Percentiles rank a stretch among this genome's conserved stretches.
phyloP scores from a whole-genome alignment of 2,888 invertebrate genomes.

The Aporophyla lueneburgensis region DNA sequence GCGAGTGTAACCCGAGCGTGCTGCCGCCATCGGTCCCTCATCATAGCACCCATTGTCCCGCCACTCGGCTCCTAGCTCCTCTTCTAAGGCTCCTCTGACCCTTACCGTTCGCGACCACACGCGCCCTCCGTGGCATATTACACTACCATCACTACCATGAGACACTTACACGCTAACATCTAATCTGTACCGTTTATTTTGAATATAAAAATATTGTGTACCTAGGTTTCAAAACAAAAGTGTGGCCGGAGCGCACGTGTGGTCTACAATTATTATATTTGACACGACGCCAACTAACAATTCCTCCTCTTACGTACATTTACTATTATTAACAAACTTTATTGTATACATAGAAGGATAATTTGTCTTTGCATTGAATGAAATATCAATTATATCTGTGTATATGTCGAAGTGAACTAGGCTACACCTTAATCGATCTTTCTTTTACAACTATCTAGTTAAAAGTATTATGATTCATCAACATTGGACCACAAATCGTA shows the following conservation, averaged over 20 bases:
- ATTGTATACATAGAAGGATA: conserved; percentile 71
- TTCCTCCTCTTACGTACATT: conserved; percentile 64
- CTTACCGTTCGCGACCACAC: conserved; percentile 73
- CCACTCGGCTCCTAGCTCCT: conserved; percentile 44
- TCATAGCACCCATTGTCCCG: conserved; percentile 83
- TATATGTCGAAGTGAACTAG: conserved; percentile 77
- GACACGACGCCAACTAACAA: conserved; percentile 61
- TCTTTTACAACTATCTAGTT: conserved; percentile 87
- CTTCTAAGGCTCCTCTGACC: conserved; percentile 78
- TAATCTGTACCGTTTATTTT: conserved; percentile 78
- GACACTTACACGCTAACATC: conserved; percentile 74
- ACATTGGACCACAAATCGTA: conserved; percentile 91
- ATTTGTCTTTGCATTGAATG: conserved; percentile 73
- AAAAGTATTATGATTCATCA: conserved; percentile 89
- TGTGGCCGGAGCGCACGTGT: conserved; percentile 64
- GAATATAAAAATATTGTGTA: conserved; percentile 84
- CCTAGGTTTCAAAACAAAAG: conserved; percentile 45
- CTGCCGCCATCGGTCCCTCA: conserved; percentile 76
- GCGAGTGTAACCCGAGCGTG: conserved; percentile 60
- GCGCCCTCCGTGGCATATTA: conserved; percentile 67
- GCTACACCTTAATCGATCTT: conserved; percentile 82
- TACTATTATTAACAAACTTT: conserved; percentile 63
- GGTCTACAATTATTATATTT: conserved; percentile 63
- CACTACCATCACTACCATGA: conserved; percentile 43
- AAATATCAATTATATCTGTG: conserved; percentile 59